Percentiles rank a stretch among this genome's conserved stretches.
Evolutionary conservation across 2,888 invertebrate genomes (phyloP).

Genomic region (Nemotelus pantherinus): DNA sequence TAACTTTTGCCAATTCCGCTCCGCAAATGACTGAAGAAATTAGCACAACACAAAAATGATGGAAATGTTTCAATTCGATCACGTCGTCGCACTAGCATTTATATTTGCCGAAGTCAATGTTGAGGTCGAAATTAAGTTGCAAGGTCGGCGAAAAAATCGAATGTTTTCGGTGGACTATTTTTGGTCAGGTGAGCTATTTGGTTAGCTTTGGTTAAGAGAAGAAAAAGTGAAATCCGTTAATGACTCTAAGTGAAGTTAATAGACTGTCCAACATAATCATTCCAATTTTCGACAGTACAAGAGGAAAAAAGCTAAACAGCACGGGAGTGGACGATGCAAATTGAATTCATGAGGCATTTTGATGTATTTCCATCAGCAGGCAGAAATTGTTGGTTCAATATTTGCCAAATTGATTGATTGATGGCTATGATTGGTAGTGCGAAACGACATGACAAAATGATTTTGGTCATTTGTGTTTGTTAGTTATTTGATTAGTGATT

Average conservation of each 20-base stretch:
- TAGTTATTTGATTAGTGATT: no score
- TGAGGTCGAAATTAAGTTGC: constrained; percentile 6
- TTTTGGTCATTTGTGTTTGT: no score
- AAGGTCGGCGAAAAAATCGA: neutral
- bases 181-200: constrained; percentile 5
- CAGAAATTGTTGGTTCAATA: constrained; percentile 8
- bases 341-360: constrained; percentile 11
- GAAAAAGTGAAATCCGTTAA: constrained; percentile 11
- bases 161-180: neutral
- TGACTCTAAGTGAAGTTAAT: constrained; percentile 32
- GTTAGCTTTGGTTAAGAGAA: neutral
- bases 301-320: no score
- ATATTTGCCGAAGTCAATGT: neutral
- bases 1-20: neutral
- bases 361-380: neutral
- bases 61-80: neutral
- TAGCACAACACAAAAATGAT: neutral
- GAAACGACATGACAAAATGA: no score
- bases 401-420: constrained; percentile 27
- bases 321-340: neutral
- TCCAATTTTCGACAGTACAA: neutral
- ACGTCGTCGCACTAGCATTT: no score
- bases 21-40: neutral
- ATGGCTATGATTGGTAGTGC: neutral
- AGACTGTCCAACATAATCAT: constrained; percentile 6